Conservation (phyloP, 2,797 vertebrate species). For the Xiphorhynchus erythropygius region DNA sequence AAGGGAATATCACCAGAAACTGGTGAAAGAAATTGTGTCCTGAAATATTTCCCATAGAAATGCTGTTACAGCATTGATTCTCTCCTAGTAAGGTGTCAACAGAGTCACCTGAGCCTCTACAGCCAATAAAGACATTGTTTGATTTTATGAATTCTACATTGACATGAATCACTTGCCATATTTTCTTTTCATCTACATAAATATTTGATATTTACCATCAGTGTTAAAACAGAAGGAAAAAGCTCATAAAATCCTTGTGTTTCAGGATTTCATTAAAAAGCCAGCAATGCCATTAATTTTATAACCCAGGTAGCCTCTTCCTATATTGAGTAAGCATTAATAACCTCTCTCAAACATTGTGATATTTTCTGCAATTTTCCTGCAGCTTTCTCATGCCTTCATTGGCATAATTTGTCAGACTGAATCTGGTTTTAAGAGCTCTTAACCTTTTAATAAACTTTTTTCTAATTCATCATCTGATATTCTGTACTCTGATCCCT, state of each 20-base stretch:
- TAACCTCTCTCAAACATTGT: neutral
- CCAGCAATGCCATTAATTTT: neutral
- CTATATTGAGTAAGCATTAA: neutral
- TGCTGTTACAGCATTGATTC: neutral
- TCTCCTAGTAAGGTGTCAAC: neutral
- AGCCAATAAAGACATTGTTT: neutral
- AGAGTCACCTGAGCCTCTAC: neutral
- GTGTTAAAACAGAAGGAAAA: neutral
- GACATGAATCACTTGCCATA: fast-evolving
- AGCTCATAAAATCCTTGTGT: neutral
- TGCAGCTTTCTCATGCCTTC: neutral
- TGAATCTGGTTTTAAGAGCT: neutral
- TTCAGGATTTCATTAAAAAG: neutral
- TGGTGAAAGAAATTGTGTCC: neutral
- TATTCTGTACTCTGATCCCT: neutral
- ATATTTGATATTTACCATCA: neutral
- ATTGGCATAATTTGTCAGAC: neutral
- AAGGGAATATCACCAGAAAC: neutral
- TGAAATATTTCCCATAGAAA: neutral
- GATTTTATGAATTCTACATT: neutral
- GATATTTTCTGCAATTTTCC: neutral
- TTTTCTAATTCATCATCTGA: neutral
- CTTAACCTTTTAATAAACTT: conserved; percentile 34
- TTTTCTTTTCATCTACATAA: neutral
- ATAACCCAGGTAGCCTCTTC: neutral